Percentiles rank a stretch among this genome's conserved stretches.
Conservation (phyloP, 2,797 vertebrate species). For the Nannoperca obscura region DNA sequence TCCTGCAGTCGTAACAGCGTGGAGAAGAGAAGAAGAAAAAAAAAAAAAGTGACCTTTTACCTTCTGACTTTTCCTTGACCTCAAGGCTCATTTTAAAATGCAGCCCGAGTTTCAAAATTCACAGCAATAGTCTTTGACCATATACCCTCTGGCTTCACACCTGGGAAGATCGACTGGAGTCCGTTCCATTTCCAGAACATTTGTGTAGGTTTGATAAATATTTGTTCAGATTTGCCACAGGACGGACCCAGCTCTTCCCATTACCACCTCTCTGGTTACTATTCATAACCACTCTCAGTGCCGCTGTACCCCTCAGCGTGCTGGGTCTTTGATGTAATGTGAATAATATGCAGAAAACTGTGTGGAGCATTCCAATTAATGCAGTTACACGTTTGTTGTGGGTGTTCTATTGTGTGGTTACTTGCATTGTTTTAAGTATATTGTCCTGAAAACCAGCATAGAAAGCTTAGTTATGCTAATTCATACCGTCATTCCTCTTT, state of each 20-base stretch:
- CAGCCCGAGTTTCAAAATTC: slow-evolving; percentile 64
- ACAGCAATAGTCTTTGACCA: slow-evolving; percentile 77
- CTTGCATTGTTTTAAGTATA: slow-evolving; percentile 75
- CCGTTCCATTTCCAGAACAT: slow-evolving; percentile 58
- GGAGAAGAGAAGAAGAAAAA: neutral
- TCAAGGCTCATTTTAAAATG: slow-evolving; percentile 44
- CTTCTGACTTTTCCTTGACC: slow-evolving; percentile 62
- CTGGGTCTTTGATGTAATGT: slow-evolving; percentile 79
- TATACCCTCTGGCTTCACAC: slow-evolving; percentile 60
- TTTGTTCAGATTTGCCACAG: slow-evolving; percentile 72
- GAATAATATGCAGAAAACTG: slow-evolving; percentile 79
- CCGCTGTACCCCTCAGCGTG: slow-evolving; percentile 65
- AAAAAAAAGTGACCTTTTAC: slow-evolving; percentile 64
- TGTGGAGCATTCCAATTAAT: slow-evolving; percentile 78
- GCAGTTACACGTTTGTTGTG: slow-evolving; percentile 75
- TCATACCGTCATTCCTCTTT: slow-evolving; percentile 68
- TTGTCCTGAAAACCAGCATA: slow-evolving; percentile 78
- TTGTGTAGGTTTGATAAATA: slow-evolving; percentile 64
- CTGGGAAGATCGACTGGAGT: slow-evolving; percentile 65
- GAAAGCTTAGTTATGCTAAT: slow-evolving; percentile 75
- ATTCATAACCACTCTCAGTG: slow-evolving; percentile 71
- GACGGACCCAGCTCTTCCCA: slow-evolving; percentile 65
- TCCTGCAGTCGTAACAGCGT: slow-evolving; percentile 45
- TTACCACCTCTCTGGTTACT: slow-evolving; percentile 69
- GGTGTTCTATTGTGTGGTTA: slow-evolving; percentile 77